Evolutionary conservation across 1,140 invertebrate genomes (phyloP).

Genomic region (Batillaria attramentaria): DNA sequence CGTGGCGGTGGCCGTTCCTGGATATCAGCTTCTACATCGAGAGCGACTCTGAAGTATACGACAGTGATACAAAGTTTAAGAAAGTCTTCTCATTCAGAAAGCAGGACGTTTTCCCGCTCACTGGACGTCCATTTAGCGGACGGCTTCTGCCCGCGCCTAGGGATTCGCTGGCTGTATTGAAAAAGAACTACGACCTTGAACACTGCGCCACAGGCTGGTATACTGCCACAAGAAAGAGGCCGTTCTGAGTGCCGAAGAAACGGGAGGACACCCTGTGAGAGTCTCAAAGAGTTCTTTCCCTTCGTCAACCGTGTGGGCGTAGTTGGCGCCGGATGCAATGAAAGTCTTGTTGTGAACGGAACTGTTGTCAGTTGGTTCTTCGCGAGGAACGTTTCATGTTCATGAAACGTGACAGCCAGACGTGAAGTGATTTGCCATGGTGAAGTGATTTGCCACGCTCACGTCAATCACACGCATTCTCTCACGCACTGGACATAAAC

Average conservation of each 20-base stretch:
- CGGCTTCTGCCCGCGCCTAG: slow-evolving; percentile 37
- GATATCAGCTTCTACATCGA: slow-evolving; percentile 45
- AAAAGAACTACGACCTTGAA: slow-evolving; percentile 6
- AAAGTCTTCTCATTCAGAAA: slow-evolving; percentile 24
- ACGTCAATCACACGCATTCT: too few species aligned
- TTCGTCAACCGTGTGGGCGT: not conserved
- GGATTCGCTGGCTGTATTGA: slow-evolving; percentile 19
- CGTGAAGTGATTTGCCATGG: too few species aligned
- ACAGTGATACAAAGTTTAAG: slow-evolving; percentile 20
- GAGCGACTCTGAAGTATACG: slow-evolving; percentile 44
- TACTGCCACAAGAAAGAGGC: slow-evolving; percentile 31
- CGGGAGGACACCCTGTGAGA: not conserved
- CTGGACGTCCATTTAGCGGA: slow-evolving; percentile 32
- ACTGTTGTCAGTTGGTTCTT: not conserved
- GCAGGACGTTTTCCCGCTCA: slow-evolving; percentile 36
- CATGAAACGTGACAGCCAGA: too few species aligned
- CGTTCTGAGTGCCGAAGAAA: not conserved
- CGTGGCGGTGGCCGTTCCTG: slow-evolving; percentile 41
- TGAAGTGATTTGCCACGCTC: too few species aligned
- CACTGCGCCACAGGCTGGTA: slow-evolving; percentile 26
- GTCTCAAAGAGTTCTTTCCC: not conserved
- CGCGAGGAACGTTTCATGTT: too few species aligned
- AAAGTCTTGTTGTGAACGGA: not conserved
- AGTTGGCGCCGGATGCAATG: not conserved
- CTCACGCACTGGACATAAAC: too few species aligned